phyloP scores from a whole-genome alignment of 2,797 vertebrate genomes.

The Sebastes wilsoni region DNA sequence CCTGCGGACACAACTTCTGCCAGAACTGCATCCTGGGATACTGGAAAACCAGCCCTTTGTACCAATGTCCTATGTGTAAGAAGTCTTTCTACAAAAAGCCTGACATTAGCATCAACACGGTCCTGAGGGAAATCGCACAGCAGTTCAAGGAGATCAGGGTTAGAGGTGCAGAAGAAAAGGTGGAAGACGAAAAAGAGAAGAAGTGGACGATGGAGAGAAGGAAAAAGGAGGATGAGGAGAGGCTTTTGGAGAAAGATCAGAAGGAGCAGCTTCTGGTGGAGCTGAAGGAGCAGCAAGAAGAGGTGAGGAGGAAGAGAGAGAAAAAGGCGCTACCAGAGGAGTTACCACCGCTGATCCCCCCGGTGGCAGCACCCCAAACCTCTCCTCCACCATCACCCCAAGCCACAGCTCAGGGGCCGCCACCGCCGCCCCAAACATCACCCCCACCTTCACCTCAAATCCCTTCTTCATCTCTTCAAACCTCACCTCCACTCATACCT shows the following conservation, averaged over 20 bases:
- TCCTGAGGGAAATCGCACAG: slow-evolving; percentile 83
- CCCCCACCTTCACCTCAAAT: slow-evolving; percentile 39
- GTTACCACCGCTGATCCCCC: slow-evolving; percentile 57
- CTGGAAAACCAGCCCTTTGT: slow-evolving; percentile 80
- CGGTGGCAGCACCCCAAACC: not conserved
- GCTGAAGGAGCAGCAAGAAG: slow-evolving; percentile 58
- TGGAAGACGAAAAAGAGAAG: slow-evolving; percentile 4
- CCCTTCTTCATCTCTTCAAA: slow-evolving; percentile 29
- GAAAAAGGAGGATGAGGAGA: slow-evolving; percentile 68
- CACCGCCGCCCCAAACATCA: not conserved
- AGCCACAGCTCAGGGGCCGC: not conserved
- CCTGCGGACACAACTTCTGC: slow-evolving; percentile 88
- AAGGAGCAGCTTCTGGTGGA: slow-evolving; percentile 63
- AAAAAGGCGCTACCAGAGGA: slow-evolving; percentile 44
- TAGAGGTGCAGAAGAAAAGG: slow-evolving; percentile 31
- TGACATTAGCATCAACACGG: slow-evolving; percentile 83
- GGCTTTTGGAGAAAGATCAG: slow-evolving; percentile 59
- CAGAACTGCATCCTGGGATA: slow-evolving; percentile 84
- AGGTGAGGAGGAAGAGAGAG: slow-evolving; percentile 34
- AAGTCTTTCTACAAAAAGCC: slow-evolving; percentile 83
- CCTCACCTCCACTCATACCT: slow-evolving; percentile 18
- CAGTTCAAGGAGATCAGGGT: slow-evolving; percentile 83
- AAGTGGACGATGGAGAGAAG: slow-evolving; percentile 58
- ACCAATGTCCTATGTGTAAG: slow-evolving; percentile 87
- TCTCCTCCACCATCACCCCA: slow-evolving; percentile 24